Evolutionary conservation across 2,113 vertebrate genomes (phyloP).

Genomic region (Pelodiscus sinensis): DNA sequence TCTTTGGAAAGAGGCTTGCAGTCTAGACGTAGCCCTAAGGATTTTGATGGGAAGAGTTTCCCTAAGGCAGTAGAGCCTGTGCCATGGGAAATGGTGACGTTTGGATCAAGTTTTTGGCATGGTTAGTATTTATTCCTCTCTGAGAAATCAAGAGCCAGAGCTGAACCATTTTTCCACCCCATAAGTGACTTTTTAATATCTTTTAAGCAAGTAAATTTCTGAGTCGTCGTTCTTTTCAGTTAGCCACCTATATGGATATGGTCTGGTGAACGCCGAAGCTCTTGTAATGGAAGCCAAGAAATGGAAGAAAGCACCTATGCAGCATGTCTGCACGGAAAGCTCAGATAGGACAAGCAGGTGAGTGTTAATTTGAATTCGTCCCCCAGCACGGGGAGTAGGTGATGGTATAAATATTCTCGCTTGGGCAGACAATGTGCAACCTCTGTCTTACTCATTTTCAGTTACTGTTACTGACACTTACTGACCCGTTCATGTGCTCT

Average conservation of each 20-base stretch:
- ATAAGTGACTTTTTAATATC: not conserved
- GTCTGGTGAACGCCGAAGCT: conserved; percentile 92
- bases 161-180: not conserved
- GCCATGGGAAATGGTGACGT: not conserved
- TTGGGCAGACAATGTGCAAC: not conserved
- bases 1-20: too few relatives aligned
- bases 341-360: conserved; percentile 85
- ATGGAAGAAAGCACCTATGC: conserved; percentile 87
- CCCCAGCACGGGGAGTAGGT: not conserved
- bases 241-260: conserved; percentile 96
- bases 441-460: not conserved
- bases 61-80: not conserved
- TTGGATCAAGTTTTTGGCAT: not conserved
- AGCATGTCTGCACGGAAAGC: conserved; percentile 83
- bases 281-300: conserved; percentile 89
- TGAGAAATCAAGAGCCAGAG: not conserved
- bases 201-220: conserved; percentile 44
- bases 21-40: not conserved
- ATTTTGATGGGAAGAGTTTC: not conserved
- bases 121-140: not conserved
- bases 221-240: conserved; percentile 84
- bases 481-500: not conserved
- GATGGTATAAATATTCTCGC: not conserved
- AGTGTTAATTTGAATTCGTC: conserved; percentile 36
- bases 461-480: not conserved